Conservation (phyloP, 2,888 invertebrate genomes). For the Melinopterus prodromus region DNA sequence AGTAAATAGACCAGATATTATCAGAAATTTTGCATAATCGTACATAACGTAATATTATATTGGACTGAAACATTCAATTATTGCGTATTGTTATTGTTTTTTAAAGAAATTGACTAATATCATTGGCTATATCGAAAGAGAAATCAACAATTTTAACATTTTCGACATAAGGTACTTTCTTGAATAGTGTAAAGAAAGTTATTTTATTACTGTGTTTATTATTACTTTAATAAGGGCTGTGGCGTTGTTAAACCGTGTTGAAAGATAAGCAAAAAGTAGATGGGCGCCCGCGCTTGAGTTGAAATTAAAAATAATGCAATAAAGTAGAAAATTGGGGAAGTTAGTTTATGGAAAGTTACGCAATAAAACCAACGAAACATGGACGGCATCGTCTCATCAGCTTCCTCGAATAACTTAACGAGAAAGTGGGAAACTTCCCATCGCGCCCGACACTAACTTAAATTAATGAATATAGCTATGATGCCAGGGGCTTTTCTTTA, state of each 20-base stretch:
- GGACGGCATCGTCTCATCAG: not conserved
- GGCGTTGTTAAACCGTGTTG: not conserved
- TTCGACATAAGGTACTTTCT: too few species aligned
- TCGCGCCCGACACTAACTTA: not conserved
- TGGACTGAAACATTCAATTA: too few species aligned
- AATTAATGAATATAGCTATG: not conserved
- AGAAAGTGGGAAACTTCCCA: not conserved
- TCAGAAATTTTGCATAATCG: too few species aligned
- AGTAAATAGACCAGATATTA: too few species aligned
- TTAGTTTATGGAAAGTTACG: not conserved
- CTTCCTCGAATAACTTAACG: conserved; percentile 4
- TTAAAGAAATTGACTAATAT: too few species aligned
- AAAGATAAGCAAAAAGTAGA: not conserved
- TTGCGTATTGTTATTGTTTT: too few species aligned
- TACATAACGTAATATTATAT: too few species aligned
- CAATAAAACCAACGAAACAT: not conserved
- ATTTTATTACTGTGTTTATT: not conserved
- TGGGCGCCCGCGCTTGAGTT: not conserved
- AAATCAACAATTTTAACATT: too few species aligned
- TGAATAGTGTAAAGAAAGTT: not conserved
- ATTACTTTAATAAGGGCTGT: not conserved
- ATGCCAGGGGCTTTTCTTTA: not conserved
- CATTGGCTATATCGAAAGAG: too few species aligned
- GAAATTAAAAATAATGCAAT: conserved; percentile 4
- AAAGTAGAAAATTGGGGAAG: not conserved